Evolutionary conservation across 2,888 invertebrate species (phyloP).

Genomic region (Ariolimax columbianus): DNA sequence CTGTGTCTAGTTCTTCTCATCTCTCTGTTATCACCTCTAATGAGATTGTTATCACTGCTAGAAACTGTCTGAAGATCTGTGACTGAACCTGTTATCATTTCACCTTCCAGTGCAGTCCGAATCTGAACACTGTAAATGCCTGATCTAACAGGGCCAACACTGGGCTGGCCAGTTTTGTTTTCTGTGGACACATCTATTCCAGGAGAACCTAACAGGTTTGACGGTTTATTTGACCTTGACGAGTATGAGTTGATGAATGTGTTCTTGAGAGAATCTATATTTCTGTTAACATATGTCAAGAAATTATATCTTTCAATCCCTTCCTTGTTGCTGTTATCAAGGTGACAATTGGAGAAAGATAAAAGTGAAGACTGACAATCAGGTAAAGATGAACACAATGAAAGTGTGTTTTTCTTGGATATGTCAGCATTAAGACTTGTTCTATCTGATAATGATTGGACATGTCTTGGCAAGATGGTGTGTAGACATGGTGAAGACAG

Average conservation of each 20-base stretch:
- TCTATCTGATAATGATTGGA: neutral
- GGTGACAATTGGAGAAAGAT: neutral
- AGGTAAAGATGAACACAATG: neutral
- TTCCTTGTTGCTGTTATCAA: constrained; percentile 10
- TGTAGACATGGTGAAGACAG: neutral
- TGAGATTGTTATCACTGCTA: neutral
- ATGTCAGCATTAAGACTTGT: neutral
- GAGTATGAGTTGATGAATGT: neutral
- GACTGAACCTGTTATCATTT: neutral
- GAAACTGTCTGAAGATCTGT: neutral
- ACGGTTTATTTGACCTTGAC: no score
- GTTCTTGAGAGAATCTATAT: neutral
- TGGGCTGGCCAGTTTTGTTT: neutral
- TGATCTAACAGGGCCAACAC: neutral
- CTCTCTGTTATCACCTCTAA: neutral
- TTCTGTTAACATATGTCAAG: neutral
- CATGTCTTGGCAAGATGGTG: neutral
- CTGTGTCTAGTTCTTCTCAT: neutral
- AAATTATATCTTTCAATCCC: neutral
- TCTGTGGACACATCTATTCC: neutral
- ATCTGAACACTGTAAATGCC: neutral
- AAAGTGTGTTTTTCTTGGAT: no score
- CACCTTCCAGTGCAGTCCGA: constrained; percentile 10
- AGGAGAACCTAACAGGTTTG: no score
- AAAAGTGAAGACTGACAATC: neutral